phyloP scores from a whole-genome alignment of 2,888 invertebrate genomes.

The Volucella zonaria region DNA sequence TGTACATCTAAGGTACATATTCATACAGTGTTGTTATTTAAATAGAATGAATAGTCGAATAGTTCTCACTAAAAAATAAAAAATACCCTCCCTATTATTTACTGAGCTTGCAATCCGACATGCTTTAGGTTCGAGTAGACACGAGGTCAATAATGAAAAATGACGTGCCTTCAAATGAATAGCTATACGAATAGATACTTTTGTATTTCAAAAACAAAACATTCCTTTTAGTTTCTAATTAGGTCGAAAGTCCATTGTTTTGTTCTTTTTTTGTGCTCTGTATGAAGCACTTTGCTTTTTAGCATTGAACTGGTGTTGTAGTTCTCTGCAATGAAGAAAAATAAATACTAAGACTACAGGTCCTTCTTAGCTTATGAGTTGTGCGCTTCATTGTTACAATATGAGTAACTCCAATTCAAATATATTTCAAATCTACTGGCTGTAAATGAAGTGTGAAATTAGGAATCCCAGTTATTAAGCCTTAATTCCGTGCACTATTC shows the following conservation, averaged over 20 bases:
- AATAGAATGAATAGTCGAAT: background rate
- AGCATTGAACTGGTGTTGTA: slow-evolving; percentile 9
- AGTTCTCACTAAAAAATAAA: background rate
- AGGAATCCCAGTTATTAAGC: no score
- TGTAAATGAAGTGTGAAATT: no score
- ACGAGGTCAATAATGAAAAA: slow-evolving; percentile 43
- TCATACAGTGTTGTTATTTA: slow-evolving; percentile 6
- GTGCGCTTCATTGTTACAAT: no score
- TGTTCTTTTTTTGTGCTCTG: background rate
- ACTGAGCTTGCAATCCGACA: slow-evolving; percentile 34
- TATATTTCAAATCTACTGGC: no score
- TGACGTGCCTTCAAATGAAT: slow-evolving; percentile 7
- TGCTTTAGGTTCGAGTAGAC: slow-evolving; percentile 43
- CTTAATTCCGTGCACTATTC: no score
- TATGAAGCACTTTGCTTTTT: background rate
- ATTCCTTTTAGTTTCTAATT: slow-evolving; percentile 17
- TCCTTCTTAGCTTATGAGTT: no score
- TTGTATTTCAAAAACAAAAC: slow-evolving; percentile 32
- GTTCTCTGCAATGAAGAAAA: background rate
- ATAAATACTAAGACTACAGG: no score
- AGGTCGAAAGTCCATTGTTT: slow-evolving; percentile 8
- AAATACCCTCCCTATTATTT: slow-evolving; percentile 21
- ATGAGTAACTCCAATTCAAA: no score
- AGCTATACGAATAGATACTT: slow-evolving; percentile 1
- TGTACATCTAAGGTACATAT: no score